Conservation (phyloP, 2,797 vertebrate genomes). For the Aeoliscus strigatus region DNA sequence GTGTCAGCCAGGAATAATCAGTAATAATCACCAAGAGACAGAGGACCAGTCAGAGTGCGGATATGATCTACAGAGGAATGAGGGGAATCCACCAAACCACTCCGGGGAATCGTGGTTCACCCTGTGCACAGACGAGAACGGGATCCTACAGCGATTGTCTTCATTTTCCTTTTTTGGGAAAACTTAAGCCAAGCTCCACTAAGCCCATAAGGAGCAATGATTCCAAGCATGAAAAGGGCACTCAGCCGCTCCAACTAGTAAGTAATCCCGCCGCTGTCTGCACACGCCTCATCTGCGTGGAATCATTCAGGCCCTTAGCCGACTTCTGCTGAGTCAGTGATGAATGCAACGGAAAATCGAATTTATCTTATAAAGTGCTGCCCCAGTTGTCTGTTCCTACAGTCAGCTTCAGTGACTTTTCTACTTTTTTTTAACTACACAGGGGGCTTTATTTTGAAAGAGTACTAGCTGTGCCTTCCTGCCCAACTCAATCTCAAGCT, state of each 20-base stretch:
- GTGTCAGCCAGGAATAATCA: slow-evolving; percentile 2
- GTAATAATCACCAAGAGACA: background rate
- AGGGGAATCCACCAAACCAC: slow-evolving; percentile 20
- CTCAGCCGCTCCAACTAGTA: slow-evolving; percentile 24
- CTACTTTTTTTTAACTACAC: no score
- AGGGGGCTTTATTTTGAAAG: no score
- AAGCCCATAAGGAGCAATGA: slow-evolving; percentile 72
- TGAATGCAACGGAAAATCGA: no score
- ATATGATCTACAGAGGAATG: slow-evolving; percentile 24
- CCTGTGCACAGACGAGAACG: slow-evolving; percentile 23
- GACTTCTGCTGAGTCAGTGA: slow-evolving; percentile 24
- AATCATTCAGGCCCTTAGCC: slow-evolving; percentile 9
- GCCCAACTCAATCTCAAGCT: no score
- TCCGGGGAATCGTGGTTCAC: slow-evolving; percentile 23
- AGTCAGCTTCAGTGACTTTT: no score
- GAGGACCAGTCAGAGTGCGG: background rate
- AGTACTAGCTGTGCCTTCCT: no score
- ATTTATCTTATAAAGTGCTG: no score
- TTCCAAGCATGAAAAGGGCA: slow-evolving; percentile 38
- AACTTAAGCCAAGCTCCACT: slow-evolving; percentile 69
- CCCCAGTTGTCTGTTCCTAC: no score
- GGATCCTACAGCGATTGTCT: slow-evolving; percentile 53
- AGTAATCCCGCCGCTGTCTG: slow-evolving; percentile 2
- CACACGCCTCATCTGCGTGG: slow-evolving; percentile 5
- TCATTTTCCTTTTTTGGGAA: slow-evolving; percentile 73